Evolutionary conservation across 2,113 vertebrate species (phyloP), one percentile per base, ranked within the genome.

Genomic region (Steatornis caripensis): DNA sequence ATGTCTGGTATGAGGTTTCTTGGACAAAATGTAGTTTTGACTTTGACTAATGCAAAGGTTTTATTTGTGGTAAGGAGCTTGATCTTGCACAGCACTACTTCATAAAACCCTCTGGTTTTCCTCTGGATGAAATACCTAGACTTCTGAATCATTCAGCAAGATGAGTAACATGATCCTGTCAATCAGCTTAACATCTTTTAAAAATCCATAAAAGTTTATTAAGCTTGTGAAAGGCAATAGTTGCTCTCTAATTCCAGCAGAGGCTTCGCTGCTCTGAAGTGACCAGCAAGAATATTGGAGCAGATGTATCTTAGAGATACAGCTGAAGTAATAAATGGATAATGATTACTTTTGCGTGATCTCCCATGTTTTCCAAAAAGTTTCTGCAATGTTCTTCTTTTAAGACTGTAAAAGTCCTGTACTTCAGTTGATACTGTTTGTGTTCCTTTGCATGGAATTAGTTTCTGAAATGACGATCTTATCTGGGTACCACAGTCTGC

Each of bases 181-280:
- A 77, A 53, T 94, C 82, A 94, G 49, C 21, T 84, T 10, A 0
- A 23, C 89, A 82, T 87, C 65, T 93, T 80, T 84, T 62, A 89
- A 94, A 97, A 94, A 86, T 66, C 32, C 64, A 36, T 87, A 84
- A 34, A 48, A 14, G 8, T 84, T 90, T 95, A 91, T 92, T 85
- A 84, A 78, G 64, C 37, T 82, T 94, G 34, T 57, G 64, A 93
- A 94, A 90, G 30, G 34, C 27, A 64, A 58, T 54, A 82, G n/a
- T 66, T 87, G 22, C 18, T 78, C 65, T 89, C 22, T 72, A 37
- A 60, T 66, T 96, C 49, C 46, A 55, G 45, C 46, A 89, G 64
- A 71, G 10, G 24, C 19, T 95, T 94, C 90, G 29, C 39, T 76
- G 60, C 24, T 58, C 46, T 72, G 43, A 70, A 89, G 43, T 71